These are phyloP conservation scores for Octodonta nipae DNA, from an alignment of 2,888 invertebrate genomes.

Conservation along the genomic window DNA sequence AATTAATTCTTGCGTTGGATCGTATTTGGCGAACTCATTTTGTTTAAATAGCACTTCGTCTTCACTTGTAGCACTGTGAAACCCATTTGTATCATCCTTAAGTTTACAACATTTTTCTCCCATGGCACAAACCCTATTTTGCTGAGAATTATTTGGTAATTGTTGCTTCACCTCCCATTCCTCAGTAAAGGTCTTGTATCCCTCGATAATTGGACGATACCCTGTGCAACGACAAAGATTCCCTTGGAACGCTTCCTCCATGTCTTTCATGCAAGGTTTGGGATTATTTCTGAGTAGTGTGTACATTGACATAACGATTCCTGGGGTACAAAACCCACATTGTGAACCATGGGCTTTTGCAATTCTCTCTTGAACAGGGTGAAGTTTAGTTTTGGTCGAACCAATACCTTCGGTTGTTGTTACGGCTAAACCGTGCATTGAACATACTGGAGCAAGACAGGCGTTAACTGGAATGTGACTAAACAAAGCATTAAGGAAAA, in stretches of 20 bases:
- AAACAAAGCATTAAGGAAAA: slow-evolving; percentile 13
- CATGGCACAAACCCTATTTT: slow-evolving; percentile 39
- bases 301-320: slow-evolving; percentile 94
- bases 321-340: slow-evolving; percentile 69
- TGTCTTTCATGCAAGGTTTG: slow-evolving; percentile 57
- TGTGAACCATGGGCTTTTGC: slow-evolving; percentile 87
- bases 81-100: slow-evolving; percentile 13
- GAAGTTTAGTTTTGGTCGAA: slow-evolving; percentile 59
- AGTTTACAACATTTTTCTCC: slow-evolving; percentile 54
- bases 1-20: slow-evolving; percentile 76
- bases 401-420: slow-evolving; percentile 92
- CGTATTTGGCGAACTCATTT: slow-evolving; percentile 55
- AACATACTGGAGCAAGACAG: slow-evolving; percentile 75
- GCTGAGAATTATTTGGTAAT: slow-evolving; percentile 19
- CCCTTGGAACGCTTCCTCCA: slow-evolving; percentile 73
- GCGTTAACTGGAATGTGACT: slow-evolving; percentile 79
- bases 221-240: slow-evolving; percentile 86
- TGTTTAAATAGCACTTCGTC: slow-evolving; percentile 43
- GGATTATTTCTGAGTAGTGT: slow-evolving; percentile 61
- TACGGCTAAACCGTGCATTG: slow-evolving; percentile 76
- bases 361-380: slow-evolving; percentile 77
- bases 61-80: background rate
- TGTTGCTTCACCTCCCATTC: slow-evolving; percentile 45
- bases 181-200: slow-evolving; percentile 71
- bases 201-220: slow-evolving; percentile 85